phyloP scores from a whole-genome alignment of 2,797 vertebrate genomes.

The Threskiornis aethiopicus region DNA sequence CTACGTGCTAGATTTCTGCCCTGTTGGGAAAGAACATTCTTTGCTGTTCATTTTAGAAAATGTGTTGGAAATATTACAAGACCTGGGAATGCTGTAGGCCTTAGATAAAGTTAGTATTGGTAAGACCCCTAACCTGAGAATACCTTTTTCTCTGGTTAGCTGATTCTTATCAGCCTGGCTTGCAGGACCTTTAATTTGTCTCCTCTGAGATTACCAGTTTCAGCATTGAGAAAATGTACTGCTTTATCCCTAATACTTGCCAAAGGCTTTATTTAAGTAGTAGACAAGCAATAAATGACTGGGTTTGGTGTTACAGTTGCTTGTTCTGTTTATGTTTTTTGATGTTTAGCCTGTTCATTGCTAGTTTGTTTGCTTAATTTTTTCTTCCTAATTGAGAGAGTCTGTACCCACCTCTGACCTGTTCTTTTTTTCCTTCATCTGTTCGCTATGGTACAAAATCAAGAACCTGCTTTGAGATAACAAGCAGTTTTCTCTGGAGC shows the following conservation, averaged over 20 bases:
- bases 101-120: not conserved
- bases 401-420: not conserved
- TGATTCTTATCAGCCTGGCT: not conserved
- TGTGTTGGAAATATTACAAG: not conserved
- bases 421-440: not conserved
- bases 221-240: not conserved
- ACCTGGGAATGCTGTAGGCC: not conserved
- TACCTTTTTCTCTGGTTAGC: not conserved
- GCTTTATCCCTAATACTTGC: not conserved
- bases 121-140: not conserved
- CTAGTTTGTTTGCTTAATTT: slow-evolving; percentile 42
- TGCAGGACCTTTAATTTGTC: slow-evolving; percentile 19
- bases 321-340: slow-evolving; percentile 11
- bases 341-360: not conserved
- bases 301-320: not conserved
- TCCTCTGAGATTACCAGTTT: not conserved
- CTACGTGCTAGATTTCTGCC: not conserved
- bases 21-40: not conserved
- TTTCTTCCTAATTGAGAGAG: slow-evolving; percentile 8
- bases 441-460: not conserved
- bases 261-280: slow-evolving; percentile 4
- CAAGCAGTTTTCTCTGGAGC: slow-evolving; percentile 1
- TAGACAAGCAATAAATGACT: slow-evolving; percentile 1
- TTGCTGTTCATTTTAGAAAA: not conserved
- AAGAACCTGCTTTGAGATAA: not conserved